Evolutionary conservation across 2,113 vertebrate genomes (phyloP).

Genomic region (Cyprinodon variegatus): DNA sequence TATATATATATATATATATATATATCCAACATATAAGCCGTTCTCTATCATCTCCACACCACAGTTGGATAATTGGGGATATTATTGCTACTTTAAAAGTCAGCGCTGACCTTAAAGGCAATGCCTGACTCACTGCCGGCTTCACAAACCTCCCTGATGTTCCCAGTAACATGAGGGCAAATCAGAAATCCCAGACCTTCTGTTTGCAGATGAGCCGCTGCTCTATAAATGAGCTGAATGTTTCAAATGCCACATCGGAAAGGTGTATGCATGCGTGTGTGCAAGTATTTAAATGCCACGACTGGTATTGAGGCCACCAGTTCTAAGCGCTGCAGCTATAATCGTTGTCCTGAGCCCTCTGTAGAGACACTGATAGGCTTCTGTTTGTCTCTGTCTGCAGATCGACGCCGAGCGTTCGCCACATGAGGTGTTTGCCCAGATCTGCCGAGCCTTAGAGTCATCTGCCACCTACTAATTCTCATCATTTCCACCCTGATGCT

Average conservation of each 20-base stretch:
- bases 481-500: conserved; percentile 10
- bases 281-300: conserved; percentile 38
- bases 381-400: conserved; percentile 70
- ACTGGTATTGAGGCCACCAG: conserved; percentile 28
- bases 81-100: conserved; percentile 12
- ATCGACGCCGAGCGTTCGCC: conserved; percentile 88
- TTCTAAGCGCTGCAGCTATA: conserved; percentile 4
- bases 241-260: conserved; percentile 52
- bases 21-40: background rate
- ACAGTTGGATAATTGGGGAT: background rate
- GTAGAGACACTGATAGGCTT: background rate
- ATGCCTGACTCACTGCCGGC: background rate
- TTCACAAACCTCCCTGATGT: conserved; percentile 18
- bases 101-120: background rate
- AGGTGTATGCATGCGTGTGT: conserved; percentile 1
- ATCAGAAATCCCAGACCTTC: conserved; percentile 1
- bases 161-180: background rate
- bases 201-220: conserved; percentile 1
- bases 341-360: background rate
- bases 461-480: conserved; percentile 71
- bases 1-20: background rate
- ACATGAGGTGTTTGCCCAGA: conserved; percentile 87
- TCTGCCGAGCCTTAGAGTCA: conserved; percentile 85
- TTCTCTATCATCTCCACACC: background rate
- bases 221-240: conserved; percentile 29